These are phyloP conservation scores for Stenichneumon culpator DNA, from an alignment of 2,888 invertebrate genomes.

Conservation along the genomic window DNA sequence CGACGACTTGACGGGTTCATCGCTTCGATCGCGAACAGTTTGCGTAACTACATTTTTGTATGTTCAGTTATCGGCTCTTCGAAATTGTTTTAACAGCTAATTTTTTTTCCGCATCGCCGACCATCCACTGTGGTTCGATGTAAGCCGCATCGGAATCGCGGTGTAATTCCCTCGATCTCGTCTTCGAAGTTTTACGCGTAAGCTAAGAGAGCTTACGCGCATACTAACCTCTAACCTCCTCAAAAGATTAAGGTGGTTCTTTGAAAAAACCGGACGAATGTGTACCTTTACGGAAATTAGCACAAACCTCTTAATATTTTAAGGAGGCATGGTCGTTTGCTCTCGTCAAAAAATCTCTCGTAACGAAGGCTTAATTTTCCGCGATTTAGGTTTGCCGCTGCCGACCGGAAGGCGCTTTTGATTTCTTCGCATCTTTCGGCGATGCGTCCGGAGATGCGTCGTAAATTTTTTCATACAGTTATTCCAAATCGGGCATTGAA, in stretches of 20 bases:
- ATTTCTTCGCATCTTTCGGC: constrained; percentile 14
- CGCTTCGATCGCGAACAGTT: background rate
- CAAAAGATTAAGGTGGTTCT: too few species aligned
- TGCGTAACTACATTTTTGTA: background rate
- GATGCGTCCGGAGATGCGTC: constrained; percentile 32
- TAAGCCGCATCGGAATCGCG: constrained; percentile 15
- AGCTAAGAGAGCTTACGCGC: constrained; percentile 66
- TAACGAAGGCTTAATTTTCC: too few species aligned
- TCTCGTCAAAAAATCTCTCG: too few species aligned
- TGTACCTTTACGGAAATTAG: too few species aligned
- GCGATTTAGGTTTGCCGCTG: too few species aligned
- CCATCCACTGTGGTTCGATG: constrained; percentile 15
- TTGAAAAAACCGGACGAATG: too few species aligned
- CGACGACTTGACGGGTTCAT: background rate
- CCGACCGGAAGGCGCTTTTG: background rate
- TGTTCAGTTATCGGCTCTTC: background rate
- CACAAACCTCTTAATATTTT: too few species aligned
- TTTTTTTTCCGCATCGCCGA: background rate
- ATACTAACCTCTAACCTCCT: too few species aligned
- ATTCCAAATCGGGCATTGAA: background rate
- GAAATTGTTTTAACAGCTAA: background rate
- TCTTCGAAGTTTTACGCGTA: constrained; percentile 42
- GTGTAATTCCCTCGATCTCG: constrained; percentile 34
- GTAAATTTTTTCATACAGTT: constrained; percentile 21
- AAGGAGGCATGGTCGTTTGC: too few species aligned